Base-by-base conservation (phyloP, 1,140 invertebrate genomes). In the Cydia amplana region DNA sequence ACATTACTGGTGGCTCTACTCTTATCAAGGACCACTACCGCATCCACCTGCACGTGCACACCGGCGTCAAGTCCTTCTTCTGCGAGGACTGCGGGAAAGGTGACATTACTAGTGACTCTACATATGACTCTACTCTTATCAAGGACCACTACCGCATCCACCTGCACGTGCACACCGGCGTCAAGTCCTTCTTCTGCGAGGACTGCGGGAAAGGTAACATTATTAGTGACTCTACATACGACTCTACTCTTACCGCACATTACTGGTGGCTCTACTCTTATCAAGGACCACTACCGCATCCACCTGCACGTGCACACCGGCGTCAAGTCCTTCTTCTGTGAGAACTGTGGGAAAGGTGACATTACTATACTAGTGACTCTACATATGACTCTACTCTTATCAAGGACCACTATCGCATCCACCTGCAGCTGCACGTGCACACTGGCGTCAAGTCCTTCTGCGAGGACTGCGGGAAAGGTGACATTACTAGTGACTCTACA, bases 81-180 rank as follows among this genome's bases (percentile, higher is more conserved):
- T 98, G 97, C 80, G 95, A 96, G 84, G 94, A 96, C 16, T 98
- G 89, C 67, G 84, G 85, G 74, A 92, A 91, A 85, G 90, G 90
- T 90, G 74, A 12, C 55, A 1, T 1, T 3, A 25, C 23, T 46
- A 73, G 14, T 36, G 40, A 18, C 16, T 43, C n/a, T 23, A 70
- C 25, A 72, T 36, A 36, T 40, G 36, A 4, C 36, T 40, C 6
- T 32, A 32, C 32, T 28, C 28, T 2, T 28, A 28, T 4, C 70
- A 90, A 91, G 12, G 96, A 97, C 84, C 96, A 97, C 87, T 96
- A 96, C 83, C 97, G 96, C 84, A 97, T 97, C 82, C 97, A 98
- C 79, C 93, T 95, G 80, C 93, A 96, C 12, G 96, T 96, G 85
- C 97, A 97, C 84, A 96, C 95, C 1, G 96, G 96, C 0, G 94